A percentile compares a stretch with the other conserved stretches of the same genome.
Evolutionary conservation across 2,888 invertebrate species (phyloP).

Genomic region (Pyrochroa serraticornis): DNA sequence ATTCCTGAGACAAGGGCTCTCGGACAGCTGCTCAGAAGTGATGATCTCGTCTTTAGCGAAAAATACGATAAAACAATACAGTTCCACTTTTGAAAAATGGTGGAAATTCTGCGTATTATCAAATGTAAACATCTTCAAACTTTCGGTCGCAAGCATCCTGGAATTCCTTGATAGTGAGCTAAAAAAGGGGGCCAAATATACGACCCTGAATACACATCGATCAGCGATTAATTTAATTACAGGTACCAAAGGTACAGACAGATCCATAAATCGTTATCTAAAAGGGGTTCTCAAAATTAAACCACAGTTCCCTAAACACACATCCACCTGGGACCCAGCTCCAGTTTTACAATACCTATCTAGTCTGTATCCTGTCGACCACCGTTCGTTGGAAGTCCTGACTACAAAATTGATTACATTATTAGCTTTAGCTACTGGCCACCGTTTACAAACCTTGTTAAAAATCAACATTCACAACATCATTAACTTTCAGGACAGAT

Average conservation of each 20-base stretch:
- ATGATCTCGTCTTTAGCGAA: not conserved
- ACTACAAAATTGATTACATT: not conserved
- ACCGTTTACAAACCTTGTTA: not conserved
- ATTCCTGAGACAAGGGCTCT: not conserved
- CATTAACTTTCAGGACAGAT: not conserved
- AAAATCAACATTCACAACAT: not conserved
- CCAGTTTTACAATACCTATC: not conserved
- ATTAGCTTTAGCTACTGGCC: not conserved
- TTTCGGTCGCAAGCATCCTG: not conserved
- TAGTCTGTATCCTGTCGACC: not conserved
- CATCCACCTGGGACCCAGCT: not conserved
- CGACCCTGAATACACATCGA: not conserved
- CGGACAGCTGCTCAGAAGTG: no score
- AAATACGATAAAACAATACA: not conserved
- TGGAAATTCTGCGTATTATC: not conserved
- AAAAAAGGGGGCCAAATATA: not conserved
- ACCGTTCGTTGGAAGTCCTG: not conserved
- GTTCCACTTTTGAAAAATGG: not conserved
- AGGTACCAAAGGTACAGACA: not conserved
- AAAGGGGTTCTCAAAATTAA: not conserved
- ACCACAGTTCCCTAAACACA: not conserved
- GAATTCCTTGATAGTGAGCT: not conserved
- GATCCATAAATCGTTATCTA: not conserved
- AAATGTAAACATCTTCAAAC: not conserved
- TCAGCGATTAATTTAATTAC: not conserved